Evolutionary conservation across 2,888 invertebrate genomes (phyloP).

Genomic region (Acanthosepion lycidas): DNA sequence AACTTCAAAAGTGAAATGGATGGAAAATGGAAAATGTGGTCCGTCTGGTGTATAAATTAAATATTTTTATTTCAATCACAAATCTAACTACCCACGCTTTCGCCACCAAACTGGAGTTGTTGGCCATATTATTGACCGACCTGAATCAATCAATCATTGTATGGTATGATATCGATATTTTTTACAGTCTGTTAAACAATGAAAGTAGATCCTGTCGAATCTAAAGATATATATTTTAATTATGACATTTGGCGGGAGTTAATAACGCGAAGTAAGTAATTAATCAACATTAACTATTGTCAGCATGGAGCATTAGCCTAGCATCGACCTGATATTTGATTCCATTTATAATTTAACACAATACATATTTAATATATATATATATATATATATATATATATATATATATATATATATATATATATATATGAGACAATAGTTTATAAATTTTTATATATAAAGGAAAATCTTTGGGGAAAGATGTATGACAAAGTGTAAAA

Average conservation of each 20-base stretch:
- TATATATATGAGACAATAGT: no score
- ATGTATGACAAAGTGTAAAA: no score
- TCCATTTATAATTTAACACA: background rate
- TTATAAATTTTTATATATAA: no score
- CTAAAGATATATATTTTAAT: background rate
- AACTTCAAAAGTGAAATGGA: no score
- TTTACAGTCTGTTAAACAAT: background rate
- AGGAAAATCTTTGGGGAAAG: no score
- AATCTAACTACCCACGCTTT: background rate
- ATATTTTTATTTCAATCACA: background rate
- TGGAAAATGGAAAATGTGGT: no score
- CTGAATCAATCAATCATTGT: background rate
- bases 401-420: no score
- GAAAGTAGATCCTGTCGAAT: background rate
- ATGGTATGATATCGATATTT: background rate
- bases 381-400: no score
- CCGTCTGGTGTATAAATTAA: no score
- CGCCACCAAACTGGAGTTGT: background rate
- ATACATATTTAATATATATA: no score
- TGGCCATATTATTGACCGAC: background rate
- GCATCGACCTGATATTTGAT: background rate
- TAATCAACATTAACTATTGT: background rate
- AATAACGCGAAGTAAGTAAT: background rate
- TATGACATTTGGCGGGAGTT: background rate
- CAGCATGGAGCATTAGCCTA: background rate